Base-by-base conservation (phyloP, 2,113 vertebrate species). In the Rana temporaria region DNA sequence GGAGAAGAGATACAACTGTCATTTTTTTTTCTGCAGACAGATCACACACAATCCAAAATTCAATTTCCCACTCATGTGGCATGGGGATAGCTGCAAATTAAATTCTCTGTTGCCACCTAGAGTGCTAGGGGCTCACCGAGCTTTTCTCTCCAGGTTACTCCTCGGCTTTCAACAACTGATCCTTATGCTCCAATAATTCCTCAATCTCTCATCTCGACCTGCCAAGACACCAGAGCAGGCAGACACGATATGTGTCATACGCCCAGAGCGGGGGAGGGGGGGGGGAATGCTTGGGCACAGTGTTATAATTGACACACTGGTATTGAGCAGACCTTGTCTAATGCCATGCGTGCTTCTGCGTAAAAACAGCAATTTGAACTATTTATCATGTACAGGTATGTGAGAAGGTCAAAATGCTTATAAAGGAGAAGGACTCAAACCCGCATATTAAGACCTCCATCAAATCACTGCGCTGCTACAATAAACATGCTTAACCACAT, bases 41-140 rank as follows among this genome's bases (percentile, higher is more conserved):
- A 52, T 85, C 56, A 66, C 79, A 67, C 64, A 16, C 73, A 32
- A 76, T 65, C 9, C 81, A 75, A 60, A 48, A 85, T 64, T 69
- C 70, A 79, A 85, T 84, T 87, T 83, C 79, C 82, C 77, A 56
- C 70, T 60, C 22, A 4, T 32, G 69, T 55, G 65, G 64, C 55
- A 55, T 65, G 67, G 72, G 77, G 60, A 81, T 76, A 84, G 81
- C 73, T 75, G 81, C 63, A 84, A 85, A 86, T 86, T 79, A 84
- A 86, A 85, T 66, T 70, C 74, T 57, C 60, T 70, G 79, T 75
- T 66, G 64, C 64, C 32, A 76, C 81, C 81, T 68, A 83, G 71
- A 76, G 81, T 83, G 81, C 76, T 75, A 68, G 81, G 80, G 81
- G 71, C 81, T 83, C 81, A 76, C 53, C 68, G 81, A 75, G 81